Evolutionary conservation across 2,888 invertebrate species (phyloP).

Genomic region (Amiota mariae): DNA sequence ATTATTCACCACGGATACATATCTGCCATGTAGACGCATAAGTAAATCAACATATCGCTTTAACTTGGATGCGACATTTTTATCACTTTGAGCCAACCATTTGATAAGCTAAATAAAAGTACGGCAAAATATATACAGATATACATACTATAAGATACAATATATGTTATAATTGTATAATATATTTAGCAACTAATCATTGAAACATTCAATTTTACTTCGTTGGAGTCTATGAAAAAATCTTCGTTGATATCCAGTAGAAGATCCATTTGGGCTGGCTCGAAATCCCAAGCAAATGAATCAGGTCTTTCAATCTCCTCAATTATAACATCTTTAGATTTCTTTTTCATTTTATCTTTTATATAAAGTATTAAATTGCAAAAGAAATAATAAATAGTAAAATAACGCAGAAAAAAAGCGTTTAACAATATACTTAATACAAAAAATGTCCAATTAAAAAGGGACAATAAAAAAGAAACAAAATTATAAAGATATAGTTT

Average conservation of each 20-base stretch:
- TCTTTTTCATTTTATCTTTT: background rate
- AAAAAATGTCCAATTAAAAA: constrained; percentile 1
- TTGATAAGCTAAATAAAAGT: constrained; percentile 49
- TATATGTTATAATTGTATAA: background rate
- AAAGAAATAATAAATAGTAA: constrained; percentile 4
- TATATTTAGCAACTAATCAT: background rate
- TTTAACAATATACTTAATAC: constrained; percentile 22
- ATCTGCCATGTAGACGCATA: constrained; percentile 57
- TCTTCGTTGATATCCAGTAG: constrained; percentile 58
- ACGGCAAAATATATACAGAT: no score
- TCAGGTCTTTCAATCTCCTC: background rate
- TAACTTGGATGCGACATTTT: constrained; percentile 57
- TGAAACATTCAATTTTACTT: background rate
- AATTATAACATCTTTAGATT: background rate
- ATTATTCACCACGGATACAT: constrained; percentile 51
- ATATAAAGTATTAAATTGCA: background rate
- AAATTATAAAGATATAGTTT: background rate
- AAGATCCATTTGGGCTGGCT: constrained; percentile 61
- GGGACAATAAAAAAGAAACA: constrained; percentile 7
- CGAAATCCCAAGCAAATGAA: constrained; percentile 37
- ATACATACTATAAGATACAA: no score
- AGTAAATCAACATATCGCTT: constrained; percentile 62
- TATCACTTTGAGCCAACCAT: constrained; percentile 48
- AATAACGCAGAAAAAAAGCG: constrained; percentile 23
- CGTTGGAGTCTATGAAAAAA: constrained; percentile 56